Conservation (phyloP, 2,113 vertebrate species). For the Malurus cyaneus region DNA sequence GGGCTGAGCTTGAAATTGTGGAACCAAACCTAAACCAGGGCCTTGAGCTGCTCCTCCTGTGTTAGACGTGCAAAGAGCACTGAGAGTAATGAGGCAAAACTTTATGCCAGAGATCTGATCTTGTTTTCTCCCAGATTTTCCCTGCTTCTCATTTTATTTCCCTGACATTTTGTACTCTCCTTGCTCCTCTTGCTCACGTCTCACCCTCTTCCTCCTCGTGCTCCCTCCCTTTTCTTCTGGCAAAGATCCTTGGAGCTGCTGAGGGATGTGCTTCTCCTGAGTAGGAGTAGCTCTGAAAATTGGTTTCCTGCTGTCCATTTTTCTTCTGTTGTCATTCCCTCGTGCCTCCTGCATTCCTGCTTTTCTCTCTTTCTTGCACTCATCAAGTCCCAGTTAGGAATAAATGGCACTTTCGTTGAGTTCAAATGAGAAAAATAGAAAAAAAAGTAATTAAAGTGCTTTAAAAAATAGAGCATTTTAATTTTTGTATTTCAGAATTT, state of each 20-base stretch:
- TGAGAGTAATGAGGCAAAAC: neutral
- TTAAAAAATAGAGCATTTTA: neutral
- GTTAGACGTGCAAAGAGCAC: neutral
- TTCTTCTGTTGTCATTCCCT: neutral
- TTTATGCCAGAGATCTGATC: neutral
- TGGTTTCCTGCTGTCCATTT: slow-evolving; percentile 39
- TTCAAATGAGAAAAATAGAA: neutral
- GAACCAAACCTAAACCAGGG: neutral
- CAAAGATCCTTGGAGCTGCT: neutral
- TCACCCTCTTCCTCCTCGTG: neutral
- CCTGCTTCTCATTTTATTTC: neutral
- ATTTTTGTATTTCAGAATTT: neutral
- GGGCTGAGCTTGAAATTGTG: neutral
- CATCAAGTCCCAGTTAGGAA: neutral
- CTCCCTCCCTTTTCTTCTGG: neutral
- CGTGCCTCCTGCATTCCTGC: neutral
- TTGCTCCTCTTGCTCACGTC: neutral
- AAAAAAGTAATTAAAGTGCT: neutral
- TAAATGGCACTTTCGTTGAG: neutral
- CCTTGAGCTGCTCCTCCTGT: neutral
- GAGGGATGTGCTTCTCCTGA: neutral
- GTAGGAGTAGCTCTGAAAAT: slow-evolving; percentile 33
- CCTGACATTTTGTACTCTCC: neutral
- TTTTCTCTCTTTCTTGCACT: neutral
- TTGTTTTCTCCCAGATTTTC: neutral